phyloP scores from a whole-genome alignment of 2,888 invertebrate genomes.

The Stenotaenia linearis region DNA sequence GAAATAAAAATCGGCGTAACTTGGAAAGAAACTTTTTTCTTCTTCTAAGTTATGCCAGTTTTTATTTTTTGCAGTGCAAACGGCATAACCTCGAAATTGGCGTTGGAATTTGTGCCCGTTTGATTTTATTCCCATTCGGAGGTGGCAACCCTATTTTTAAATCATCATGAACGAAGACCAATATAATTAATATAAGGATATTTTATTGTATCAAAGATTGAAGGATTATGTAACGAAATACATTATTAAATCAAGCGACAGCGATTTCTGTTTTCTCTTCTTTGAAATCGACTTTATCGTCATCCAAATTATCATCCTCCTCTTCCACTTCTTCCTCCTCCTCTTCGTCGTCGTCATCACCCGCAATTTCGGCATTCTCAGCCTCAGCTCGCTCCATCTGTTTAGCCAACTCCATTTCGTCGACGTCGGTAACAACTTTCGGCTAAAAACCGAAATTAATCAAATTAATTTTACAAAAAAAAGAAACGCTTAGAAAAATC shows the following conservation, averaged over 20 bases:
- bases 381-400: conserved; percentile 91
- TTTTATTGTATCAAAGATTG: not conserved
- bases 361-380: conserved; percentile 89
- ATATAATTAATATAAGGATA: not conserved
- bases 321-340: conserved; percentile 50
- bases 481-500: not conserved
- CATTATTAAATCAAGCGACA: not conserved
- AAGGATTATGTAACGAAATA: too few species aligned
- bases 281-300: not conserved
- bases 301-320: conserved; percentile 42
- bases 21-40: too few species aligned
- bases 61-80: too few species aligned
- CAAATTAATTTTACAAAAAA: not conserved
- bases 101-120: too few species aligned
- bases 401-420: conserved; percentile 89
- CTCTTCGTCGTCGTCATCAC: conserved; percentile 52
- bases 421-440: conserved; percentile 95
- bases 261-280: not conserved
- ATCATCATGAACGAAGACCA: too few species aligned
- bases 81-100: too few species aligned
- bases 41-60: too few species aligned
- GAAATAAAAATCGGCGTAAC: too few species aligned
- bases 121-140: too few species aligned
- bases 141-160: too few species aligned
- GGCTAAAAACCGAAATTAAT: conserved; percentile 57